Evolutionary conservation across 2,113 vertebrate genomes (phyloP), one percentile per base, ranked within the genome.

Genomic region (Hemibagrus wyckioides): DNA sequence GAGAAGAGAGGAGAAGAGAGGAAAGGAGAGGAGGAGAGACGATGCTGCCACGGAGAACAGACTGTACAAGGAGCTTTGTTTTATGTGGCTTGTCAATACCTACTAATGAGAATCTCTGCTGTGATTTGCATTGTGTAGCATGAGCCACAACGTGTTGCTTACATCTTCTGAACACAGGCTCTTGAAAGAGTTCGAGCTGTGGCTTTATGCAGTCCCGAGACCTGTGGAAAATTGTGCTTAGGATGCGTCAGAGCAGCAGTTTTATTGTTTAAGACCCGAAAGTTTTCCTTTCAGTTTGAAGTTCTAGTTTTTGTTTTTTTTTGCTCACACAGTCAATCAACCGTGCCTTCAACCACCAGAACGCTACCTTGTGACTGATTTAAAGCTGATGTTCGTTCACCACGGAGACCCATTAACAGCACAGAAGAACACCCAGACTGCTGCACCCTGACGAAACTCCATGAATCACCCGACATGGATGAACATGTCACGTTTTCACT

Each of bases 71-170:
- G 89, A 91, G 91, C 91, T 89, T 90, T 90, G 91, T 94, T 95
- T 95, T 89, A 95, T 95, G 94, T 94, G 94, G 94, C 93, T 92
- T 93, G 93, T 94, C 93, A 91, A 91, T 94, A 93, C 92, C 86
- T 87, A 87, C 94, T 95, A 95, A 95, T 95, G 94, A 95, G 94
- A 93, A 92, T 92, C 85, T 90, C 92, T 92, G 92, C 89, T 94
- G 92, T 94, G 94, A 94, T 95, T 94, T 93, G 92, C 91, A 87
- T 90, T 71, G 93, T 85, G 90, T 92, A 90, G 90, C 83, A 89
- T 79, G 84, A 89, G 85, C 82, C 75, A 80, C 69, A 90, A 91
- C 91, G 56, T 92, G 93, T 90, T 90, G 93, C 92, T 76, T 92
- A 93, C 94, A 91, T 44, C 90, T 91, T 94, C 92, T 93, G 94